Evolutionary conservation across 2,888 invertebrate species (phyloP).

Genomic region (Rotaria macrura): DNA sequence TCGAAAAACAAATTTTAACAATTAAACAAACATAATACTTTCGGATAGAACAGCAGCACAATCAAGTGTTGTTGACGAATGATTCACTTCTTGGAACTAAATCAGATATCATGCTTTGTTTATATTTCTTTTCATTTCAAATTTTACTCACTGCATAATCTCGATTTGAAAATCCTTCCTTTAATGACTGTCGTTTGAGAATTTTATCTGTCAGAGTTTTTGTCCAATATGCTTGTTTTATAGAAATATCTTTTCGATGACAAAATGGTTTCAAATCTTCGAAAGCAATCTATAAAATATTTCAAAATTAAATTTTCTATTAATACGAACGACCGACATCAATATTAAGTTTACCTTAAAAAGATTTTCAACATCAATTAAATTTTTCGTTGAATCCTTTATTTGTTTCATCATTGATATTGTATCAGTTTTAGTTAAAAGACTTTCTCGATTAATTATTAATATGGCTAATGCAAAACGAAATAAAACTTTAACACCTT

Average conservation of each 20-base stretch:
- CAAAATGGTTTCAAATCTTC: conserved; percentile 52
- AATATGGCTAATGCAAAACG: conserved; percentile 54
- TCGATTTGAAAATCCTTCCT: not conserved
- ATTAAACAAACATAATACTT: conserved; percentile 41
- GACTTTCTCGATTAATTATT: conserved; percentile 51
- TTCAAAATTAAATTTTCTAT: not conserved
- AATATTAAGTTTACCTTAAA: conserved; percentile 43
- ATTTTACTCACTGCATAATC: not conserved
- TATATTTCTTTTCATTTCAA: not conserved
- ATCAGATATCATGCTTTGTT: not conserved
- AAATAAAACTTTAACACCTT: conserved; percentile 55
- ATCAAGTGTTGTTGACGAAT: conserved; percentile 37
- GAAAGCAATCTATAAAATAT: conserved; percentile 49
- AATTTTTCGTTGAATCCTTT: conserved; percentile 51
- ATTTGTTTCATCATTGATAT: conserved; percentile 53
- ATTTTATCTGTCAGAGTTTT: conserved; percentile 49
- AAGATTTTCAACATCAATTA: conserved; percentile 52
- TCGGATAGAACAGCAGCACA: conserved; percentile 42
- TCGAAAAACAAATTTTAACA: too few relatives aligned
- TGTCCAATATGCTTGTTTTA: conserved; percentile 51
- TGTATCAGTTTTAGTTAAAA: conserved; percentile 52
- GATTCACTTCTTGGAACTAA: not conserved
- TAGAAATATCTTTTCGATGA: conserved; percentile 47
- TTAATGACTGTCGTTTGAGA: not conserved
- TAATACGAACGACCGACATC: not conserved